A percentile compares a stretch with the other conserved stretches of the same genome.
phyloP scores from a whole-genome alignment of 2,888 invertebrate genomes.

The Melolontha melolontha region DNA sequence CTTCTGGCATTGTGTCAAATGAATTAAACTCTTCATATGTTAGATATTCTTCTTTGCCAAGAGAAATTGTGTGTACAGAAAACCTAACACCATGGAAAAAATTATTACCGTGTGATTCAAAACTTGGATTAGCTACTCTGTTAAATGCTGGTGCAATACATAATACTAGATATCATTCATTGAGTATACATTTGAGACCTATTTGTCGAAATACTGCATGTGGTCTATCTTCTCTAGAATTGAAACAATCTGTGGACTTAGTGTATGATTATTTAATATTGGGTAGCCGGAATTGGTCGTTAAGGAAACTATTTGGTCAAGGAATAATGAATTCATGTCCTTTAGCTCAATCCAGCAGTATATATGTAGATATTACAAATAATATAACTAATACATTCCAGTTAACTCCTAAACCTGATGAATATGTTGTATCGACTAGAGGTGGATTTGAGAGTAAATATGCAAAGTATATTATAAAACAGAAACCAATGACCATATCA shows the following conservation, averaged over 20 bases:
- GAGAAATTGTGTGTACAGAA: slow-evolving; percentile 98
- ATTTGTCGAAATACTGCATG: slow-evolving; percentile 73
- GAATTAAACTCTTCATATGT: slow-evolving; percentile 70
- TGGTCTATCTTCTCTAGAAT: slow-evolving; percentile 76
- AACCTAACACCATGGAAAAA: slow-evolving; percentile 99
- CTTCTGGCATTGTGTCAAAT: slow-evolving; percentile 72
- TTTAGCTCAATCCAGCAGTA: slow-evolving; percentile 79
- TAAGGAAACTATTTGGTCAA: slow-evolving; percentile 88
- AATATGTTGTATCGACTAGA: slow-evolving; percentile 71
- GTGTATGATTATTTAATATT: slow-evolving; percentile 85
- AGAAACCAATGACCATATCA: slow-evolving; percentile 74
- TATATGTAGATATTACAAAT: slow-evolving; percentile 84
- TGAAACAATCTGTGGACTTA: slow-evolving; percentile 87
- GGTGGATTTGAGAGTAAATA: slow-evolving; percentile 77
- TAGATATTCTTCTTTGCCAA: slow-evolving; percentile 90
- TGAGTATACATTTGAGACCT: slow-evolving; percentile 86
- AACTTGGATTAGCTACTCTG: slow-evolving; percentile 86
- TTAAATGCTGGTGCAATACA: slow-evolving; percentile 92
- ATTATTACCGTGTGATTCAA: slow-evolving; percentile 93
- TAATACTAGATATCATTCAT: slow-evolving; percentile 92
- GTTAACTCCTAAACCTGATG: slow-evolving; percentile 73
- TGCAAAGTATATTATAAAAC: slow-evolving; percentile 75
- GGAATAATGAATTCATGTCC: slow-evolving; percentile 86
- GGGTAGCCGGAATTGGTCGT: slow-evolving; percentile 82
- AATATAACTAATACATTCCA: slow-evolving; percentile 74